Conservation (phyloP, 1,140 invertebrate genomes). For the Aphelenchoides fujianensis region DNA sequence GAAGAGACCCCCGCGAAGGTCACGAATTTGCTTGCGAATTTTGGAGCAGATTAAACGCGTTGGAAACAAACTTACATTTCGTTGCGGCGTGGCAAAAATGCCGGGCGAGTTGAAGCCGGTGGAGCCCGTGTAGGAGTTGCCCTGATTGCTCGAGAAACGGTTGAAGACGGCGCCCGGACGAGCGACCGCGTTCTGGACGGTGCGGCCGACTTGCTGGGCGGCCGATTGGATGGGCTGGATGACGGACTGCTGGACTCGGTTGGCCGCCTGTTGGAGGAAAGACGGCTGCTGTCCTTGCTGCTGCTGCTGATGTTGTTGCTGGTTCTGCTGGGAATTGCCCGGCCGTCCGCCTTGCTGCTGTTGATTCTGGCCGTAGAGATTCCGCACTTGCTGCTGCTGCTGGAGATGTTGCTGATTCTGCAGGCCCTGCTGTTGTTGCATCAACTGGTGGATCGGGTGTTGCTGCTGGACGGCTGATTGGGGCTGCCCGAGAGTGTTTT, state of each 20-base stretch:
- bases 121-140: not conserved
- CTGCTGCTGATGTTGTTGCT: not conserved
- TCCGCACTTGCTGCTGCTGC: not conserved
- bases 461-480: not conserved
- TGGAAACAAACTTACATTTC: slow-evolving; percentile 8
- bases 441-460: not conserved
- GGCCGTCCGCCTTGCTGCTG: not conserved
- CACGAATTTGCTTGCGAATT: no score
- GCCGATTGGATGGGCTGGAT: not conserved
- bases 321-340: no score
- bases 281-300: not conserved
- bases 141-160: slow-evolving; percentile 1
- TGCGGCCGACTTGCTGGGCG: not conserved
- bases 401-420: slow-evolving; percentile 13
- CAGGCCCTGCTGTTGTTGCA: not conserved
- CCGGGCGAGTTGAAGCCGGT: not conserved
- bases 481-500: not conserved
- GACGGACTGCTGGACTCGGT: not conserved
- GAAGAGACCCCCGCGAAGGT: no score
- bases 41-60: no score
- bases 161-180: slow-evolving; percentile 3
- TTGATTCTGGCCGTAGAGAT: no score
- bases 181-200: not conserved
- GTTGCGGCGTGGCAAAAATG: not conserved
- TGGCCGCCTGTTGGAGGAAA: not conserved